Evolutionary conservation across 1,140 invertebrate genomes (phyloP).

Genomic region (Thrips palmi): DNA sequence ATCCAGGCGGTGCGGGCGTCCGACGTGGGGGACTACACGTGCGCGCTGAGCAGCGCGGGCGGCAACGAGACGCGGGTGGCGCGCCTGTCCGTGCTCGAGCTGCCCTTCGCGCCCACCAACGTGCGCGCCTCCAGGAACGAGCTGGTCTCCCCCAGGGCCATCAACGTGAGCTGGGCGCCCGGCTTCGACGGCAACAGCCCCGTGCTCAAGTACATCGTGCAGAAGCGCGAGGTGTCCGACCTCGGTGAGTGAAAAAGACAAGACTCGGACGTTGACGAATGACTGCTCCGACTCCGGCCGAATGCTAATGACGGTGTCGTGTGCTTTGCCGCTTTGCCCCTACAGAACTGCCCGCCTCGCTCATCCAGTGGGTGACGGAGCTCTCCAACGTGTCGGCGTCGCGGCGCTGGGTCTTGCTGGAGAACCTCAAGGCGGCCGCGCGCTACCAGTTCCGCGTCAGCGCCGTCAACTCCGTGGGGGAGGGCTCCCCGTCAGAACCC

Average conservation of each 20-base stretch:
- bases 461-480: slow-evolving; percentile 88
- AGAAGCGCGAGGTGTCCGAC: slow-evolving; percentile 72
- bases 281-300: neutral
- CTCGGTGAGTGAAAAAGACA: slow-evolving; percentile 36
- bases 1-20: slow-evolving; percentile 61
- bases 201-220: slow-evolving; percentile 82
- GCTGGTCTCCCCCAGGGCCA: slow-evolving; percentile 36
- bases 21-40: slow-evolving; percentile 66
- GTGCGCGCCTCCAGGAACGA: slow-evolving; percentile 52
- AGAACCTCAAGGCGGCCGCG: slow-evolving; percentile 78
- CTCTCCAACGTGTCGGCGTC: slow-evolving; percentile 66
- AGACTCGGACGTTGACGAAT: neutral
- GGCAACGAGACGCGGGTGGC: slow-evolving; percentile 82
- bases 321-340: no score
- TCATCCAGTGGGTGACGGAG: slow-evolving; percentile 77
- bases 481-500: slow-evolving; percentile 73
- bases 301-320: no score
- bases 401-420: slow-evolving; percentile 59
- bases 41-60: slow-evolving; percentile 64
- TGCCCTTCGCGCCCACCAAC: slow-evolving; percentile 80
- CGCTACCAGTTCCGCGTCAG: slow-evolving; percentile 91
- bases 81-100: slow-evolving; percentile 59
- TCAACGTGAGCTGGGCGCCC: slow-evolving; percentile 86
- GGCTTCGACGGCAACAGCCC: slow-evolving; percentile 95
- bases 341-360: slow-evolving; percentile 57